These are phyloP conservation scores for Psammodynastes pulverulentus DNA, from an alignment of 2,113 vertebrate species.

Conservation along the genomic window DNA sequence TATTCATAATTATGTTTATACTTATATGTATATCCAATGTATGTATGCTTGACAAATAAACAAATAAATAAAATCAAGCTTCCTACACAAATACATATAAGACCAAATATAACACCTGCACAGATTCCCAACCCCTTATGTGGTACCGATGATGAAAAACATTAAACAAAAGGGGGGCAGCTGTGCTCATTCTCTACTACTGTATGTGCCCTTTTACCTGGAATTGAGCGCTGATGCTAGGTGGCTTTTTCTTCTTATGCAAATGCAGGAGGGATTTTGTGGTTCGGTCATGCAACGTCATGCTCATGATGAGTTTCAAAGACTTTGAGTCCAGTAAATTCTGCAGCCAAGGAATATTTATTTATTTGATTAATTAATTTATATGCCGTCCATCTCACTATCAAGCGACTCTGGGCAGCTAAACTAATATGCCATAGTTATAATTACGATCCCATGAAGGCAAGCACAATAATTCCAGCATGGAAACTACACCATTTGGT, in stretches of 20 bases:
- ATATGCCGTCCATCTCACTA: neutral
- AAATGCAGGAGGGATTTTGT: constrained; percentile 93
- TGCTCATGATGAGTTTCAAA: constrained; percentile 88
- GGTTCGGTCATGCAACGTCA: constrained; percentile 91
- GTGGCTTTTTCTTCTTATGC: constrained; percentile 97
- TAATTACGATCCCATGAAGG: neutral
- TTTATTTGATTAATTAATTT: neutral
- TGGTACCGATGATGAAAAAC: neutral
- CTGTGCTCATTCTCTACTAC: neutral
- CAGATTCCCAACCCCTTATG: neutral
- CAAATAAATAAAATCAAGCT: too few species aligned
- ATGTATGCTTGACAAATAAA: too few species aligned
- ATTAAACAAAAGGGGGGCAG: neutral
- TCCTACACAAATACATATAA: neutral
- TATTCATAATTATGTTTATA: too few species aligned
- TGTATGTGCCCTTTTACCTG: constrained; percentile 73
- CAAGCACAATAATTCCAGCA: too few species aligned
- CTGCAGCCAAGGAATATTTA: constrained; percentile 62
- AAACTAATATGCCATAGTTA: neutral
- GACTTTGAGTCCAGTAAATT: constrained; percentile 90
- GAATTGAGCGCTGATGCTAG: constrained; percentile 97
- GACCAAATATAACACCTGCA: neutral
- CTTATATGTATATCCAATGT: too few species aligned
- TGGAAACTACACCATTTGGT: neutral
- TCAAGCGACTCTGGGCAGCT: neutral